Evolutionary conservation across 2,888 invertebrate genomes (phyloP), one percentile per base, ranked within the genome.

Genomic region (Poecilobothrus nobilitatus): DNA sequence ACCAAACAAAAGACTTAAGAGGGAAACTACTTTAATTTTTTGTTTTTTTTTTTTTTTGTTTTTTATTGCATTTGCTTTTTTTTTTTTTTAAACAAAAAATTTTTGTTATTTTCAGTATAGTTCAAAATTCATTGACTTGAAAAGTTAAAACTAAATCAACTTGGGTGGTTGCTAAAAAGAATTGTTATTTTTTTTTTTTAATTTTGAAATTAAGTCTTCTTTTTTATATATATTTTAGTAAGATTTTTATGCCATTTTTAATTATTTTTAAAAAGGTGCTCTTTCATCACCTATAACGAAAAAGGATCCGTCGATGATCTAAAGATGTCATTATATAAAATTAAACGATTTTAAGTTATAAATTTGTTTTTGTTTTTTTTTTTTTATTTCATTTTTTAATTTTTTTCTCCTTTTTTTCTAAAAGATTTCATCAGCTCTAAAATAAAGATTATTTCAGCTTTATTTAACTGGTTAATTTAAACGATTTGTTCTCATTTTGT

Each of bases 181-280:
- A 27, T 27, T 27, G 27, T 27, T 27, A 27, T 27, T 27, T 27
- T 27, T 27, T 27, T 27, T 27, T 27, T 27, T 27, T 27, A 4
- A 2, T 15, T 53, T 53, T 6, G 2, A 53, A 53, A 53, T 53
- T 53, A 53, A 53, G n/a, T 53, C 5, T 53, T 12, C 15, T 9
- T 53, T 53, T 53, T 53, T 15, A 3, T 53, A 12, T 18, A 15
- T 53, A 12, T 18, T 18, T 53, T 9, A 4, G 18, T 12, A 41
- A 41, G 15, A 41, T 12, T 53, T 53, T 53, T 53, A 53, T 53
- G 53, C n/a, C 53, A 53, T 53, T 53, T 53, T 53, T 53, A 53
- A 53, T 53, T 53, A 53, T 53, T 53, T 53, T 53, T 53, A n/a
- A 53, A 53, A 53, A 53, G 53, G 53, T 53, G 53, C 53, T 53